Base-by-base conservation (phyloP, 1,140 invertebrate species). In the Zaprionus davidi region DNA sequence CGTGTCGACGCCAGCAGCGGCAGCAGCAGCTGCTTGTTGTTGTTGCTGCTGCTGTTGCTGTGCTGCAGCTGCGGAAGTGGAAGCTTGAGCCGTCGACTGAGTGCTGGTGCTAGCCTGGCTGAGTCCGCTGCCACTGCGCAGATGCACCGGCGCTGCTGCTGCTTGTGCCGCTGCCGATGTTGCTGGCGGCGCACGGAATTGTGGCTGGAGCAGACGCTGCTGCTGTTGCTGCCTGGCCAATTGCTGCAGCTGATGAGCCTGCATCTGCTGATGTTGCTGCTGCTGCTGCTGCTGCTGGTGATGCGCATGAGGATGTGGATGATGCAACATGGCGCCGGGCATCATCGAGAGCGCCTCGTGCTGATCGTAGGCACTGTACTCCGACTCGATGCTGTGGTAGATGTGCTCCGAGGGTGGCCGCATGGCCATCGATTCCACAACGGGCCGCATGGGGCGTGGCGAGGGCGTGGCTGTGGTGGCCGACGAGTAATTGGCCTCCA, bases 321-420 rank as follows among this genome's bases (percentile, higher is more conserved):
- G 88, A 28, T 91, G 88, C 83, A 84, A 69, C 67, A 91, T 57
- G 4, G 74, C 91, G 58, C 78, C 90, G 49, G 91, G 91, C 34
- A 92, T 92, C 91, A 92, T 92, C 17, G 91, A 92, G 2, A 92
- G 58, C 12, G 87, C 92, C 64, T 92, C 91, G 15, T 92, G 91
- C 59, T 91, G 91, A 44, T 92, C 92, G 34, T 92, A 92, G 9
- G 86, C 88, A 59, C 88, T 92, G 82, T 97, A 97, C 92, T 97
- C 96, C 67, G 96, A 97, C 92, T 97, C 97, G 92, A 97, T 97
- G 81, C 96, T 97, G 31, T 96, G 97, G 91, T 97, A 97, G 82
- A 97, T 97, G 93, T 97, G 97, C 93, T 97, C 97, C 66, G 96
- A 97, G 41, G 96, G 95, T 24, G 96, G 96, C 77, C 96, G 94